phyloP scores from a whole-genome alignment of 2,797 vertebrate genomes.

The Bufotes viridis region DNA sequence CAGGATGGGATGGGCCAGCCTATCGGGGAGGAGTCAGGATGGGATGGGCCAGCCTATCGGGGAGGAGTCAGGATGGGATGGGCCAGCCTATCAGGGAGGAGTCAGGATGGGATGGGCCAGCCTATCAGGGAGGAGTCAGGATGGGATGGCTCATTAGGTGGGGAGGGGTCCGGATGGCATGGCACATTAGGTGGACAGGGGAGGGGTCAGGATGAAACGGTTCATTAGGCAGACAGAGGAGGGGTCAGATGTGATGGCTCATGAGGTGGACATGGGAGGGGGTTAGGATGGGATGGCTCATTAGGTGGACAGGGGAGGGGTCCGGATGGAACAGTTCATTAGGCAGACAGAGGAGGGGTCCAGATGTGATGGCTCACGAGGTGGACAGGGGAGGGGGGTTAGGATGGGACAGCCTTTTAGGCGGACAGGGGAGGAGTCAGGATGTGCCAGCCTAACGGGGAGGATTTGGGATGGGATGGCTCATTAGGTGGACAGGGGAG shows the following conservation, averaged over 20 bases:
- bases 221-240: background rate
- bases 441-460: background rate
- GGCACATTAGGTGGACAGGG: background rate
- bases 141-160: background rate
- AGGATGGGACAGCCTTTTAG: too few species aligned
- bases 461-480: background rate
- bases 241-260: background rate
- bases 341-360: background rate
- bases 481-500: background rate
- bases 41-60: too few species aligned
- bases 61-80: too few species aligned
- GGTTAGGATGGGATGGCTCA: too few species aligned
- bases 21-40: too few species aligned
- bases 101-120: background rate
- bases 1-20: too few species aligned
- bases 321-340: background rate
- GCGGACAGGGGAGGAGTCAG: background rate
- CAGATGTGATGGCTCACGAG: background rate
- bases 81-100: too few species aligned
- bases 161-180: background rate
- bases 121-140: background rate
- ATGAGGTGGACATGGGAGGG: background rate
- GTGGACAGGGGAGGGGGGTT: background rate
- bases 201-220: background rate
- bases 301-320: background rate